phyloP scores from a whole-genome alignment of 2,797 vertebrate species.

The Aselliscus stoliczkanus region DNA sequence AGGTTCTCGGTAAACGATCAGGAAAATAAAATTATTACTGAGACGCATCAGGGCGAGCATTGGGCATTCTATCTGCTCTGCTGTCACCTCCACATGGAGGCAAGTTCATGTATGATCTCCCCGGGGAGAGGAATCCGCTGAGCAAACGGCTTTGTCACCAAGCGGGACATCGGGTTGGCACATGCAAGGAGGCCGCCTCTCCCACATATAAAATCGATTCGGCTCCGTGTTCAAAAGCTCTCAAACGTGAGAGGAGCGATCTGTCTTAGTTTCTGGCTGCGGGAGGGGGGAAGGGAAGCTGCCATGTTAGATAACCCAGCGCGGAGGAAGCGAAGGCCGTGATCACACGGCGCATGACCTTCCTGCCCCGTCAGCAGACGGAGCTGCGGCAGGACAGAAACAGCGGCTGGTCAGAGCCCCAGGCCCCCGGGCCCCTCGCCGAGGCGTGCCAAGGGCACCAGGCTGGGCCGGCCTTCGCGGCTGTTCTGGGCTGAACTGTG shows the following conservation, averaged over 20 bases:
- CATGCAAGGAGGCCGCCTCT: not conserved
- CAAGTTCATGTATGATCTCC: rapidly evolving
- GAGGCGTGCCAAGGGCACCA: no score
- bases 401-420: rapidly evolving
- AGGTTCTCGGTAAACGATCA: not conserved
- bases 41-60: rapidly evolving
- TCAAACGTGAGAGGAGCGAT: constrained; percentile 54
- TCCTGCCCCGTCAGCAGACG: not conserved
- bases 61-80: rapidly evolving
- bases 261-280: constrained; percentile 62
- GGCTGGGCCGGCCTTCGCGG: rapidly evolving
- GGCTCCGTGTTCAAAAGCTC: constrained; percentile 46
- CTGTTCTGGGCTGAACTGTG: not conserved
- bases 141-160: not conserved
- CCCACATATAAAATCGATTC: constrained; percentile 51
- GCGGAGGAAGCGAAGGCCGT: constrained; percentile 31
- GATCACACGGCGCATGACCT: not conserved
- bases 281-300: not conserved
- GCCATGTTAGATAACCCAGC: constrained; percentile 52
- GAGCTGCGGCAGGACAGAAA: rapidly evolving
- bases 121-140: rapidly evolving
- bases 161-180: rapidly evolving
- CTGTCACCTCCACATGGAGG: rapidly evolving
- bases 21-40: not conserved
- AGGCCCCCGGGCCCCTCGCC: no score